Evolutionary conservation across 2,113 vertebrate genomes (phyloP).

Genomic region (Mesoclemmys tuberculata): DNA sequence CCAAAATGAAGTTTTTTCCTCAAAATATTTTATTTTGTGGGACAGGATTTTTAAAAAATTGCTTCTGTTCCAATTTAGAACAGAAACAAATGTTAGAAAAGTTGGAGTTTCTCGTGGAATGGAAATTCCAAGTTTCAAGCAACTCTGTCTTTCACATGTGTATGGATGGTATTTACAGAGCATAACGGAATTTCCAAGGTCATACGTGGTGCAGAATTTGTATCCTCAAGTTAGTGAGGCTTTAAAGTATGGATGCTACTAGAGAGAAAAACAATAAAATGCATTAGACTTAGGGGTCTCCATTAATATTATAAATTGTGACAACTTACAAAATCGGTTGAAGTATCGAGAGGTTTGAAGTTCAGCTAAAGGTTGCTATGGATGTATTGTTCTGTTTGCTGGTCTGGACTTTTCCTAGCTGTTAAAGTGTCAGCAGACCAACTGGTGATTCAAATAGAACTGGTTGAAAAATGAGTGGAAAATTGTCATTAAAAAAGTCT

Average conservation of each 20-base stretch:
- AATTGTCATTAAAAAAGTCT: neutral
- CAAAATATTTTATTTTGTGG: neutral
- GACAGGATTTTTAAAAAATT: neutral
- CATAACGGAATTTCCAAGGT: neutral
- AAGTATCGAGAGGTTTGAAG: neutral
- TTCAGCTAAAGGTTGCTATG: neutral
- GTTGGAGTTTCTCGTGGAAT: neutral
- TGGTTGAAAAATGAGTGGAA: neutral
- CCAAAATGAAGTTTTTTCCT: neutral
- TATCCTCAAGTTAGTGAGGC: neutral
- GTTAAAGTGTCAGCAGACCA: neutral
- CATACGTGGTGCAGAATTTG: neutral
- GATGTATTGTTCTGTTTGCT: neutral
- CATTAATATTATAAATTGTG: conserved; percentile 10
- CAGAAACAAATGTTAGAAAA: neutral
- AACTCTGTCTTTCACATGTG: neutral
- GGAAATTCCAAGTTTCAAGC: neutral
- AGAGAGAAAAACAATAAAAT: conserved; percentile 2
- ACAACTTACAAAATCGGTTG: neutral
- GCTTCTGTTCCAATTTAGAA: neutral
- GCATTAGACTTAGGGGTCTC: neutral
- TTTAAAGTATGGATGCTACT: conserved; percentile 8
- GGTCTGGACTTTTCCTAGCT: neutral
- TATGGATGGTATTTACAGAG: neutral
- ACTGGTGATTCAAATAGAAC: neutral